Conservation (phyloP, 2,113 vertebrate genomes). For the Guaruba guarouba region DNA sequence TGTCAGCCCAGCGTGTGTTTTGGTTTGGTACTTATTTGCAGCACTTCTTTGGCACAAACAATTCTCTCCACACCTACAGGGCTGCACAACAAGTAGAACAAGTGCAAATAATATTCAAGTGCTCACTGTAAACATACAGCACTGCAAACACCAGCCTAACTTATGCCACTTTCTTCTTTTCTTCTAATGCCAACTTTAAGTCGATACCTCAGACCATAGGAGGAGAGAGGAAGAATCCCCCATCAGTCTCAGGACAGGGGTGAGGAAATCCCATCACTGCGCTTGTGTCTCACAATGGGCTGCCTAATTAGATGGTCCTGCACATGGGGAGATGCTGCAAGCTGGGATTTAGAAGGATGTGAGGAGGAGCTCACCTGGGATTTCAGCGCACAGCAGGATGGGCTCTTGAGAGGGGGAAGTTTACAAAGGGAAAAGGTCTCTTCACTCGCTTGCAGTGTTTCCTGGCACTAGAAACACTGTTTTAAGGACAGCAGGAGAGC, state of each 20-base stretch:
- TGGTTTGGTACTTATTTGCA: neutral
- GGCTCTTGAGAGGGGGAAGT: neutral
- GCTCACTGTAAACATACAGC: constrained; percentile 20
- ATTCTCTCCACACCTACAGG: constrained; percentile 18
- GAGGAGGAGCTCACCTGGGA: neutral
- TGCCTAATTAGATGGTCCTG: neutral
- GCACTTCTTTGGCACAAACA: neutral
- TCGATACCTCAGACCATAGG: neutral
- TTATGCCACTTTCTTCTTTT: neutral
- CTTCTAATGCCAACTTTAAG: neutral
- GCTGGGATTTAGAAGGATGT: neutral
- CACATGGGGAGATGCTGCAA: neutral
- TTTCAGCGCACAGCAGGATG: neutral
- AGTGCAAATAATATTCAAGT: constrained; percentile 1
- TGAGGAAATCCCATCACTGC: neutral
- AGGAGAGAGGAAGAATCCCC: neutral
- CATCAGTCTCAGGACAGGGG: neutral
- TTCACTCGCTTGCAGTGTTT: neutral
- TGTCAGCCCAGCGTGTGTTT: neutral
- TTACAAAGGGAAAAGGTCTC: neutral
- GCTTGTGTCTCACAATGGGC: neutral
- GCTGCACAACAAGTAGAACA: constrained; percentile 24
- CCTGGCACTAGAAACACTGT: neutral
- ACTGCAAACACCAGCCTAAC: neutral
- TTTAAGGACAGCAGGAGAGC: neutral